Evolutionary conservation across 2,797 vertebrate species (phyloP), one percentile per base, ranked within the genome.

Genomic region (Spinibarbus caldwelli): DNA sequence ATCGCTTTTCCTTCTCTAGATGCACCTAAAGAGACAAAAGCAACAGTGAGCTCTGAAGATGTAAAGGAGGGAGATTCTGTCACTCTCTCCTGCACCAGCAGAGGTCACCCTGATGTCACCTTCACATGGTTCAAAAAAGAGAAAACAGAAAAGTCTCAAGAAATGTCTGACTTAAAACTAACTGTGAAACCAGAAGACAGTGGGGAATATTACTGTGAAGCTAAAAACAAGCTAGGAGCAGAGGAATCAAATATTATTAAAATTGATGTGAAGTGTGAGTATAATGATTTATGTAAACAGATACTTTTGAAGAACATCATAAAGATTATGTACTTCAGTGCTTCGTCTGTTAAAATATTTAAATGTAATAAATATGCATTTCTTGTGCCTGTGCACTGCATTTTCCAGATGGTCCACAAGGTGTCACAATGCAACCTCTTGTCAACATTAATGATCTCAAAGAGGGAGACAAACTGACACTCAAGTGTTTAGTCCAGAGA

Each of bases 261-360:
- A 1, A 82, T 95, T 0, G 0, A 15, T 59, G 91, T 95, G 38
- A 45, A 0, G 41, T 94, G 94, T 94, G 76, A 94, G 94, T 87
- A 11, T 43, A n/a, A 12, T 82, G 93, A 86, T 19, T 43, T n/a
- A 15, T 82, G 4, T 79, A 23, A 76, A 62, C 1, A 36, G 36
- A 38, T 31, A n/a, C n/a, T n/a, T n/a, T n/a, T 38, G 10, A 43
- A 43, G 41, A 43, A n/a, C n/a, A n/a, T n/a, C n/a, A n/a, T n/a
- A n/a, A n/a, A n/a, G n/a, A n/a, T n/a, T n/a, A n/a, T n/a, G n/a
- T n/a, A n/a, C n/a, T n/a, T n/a, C n/a, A n/a, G n/a, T n/a, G n/a
- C n/a, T n/a, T n/a, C n/a, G n/a, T n/a, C n/a, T n/a, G n/a, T n/a
- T n/a, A n/a, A n/a, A n/a, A n/a, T n/a, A n/a, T n/a, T n/a, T n/a